A percentile compares a stretch with the other conserved stretches of the same genome.
These are phyloP conservation scores for Suncus etruscus DNA, from an alignment of 2,113 vertebrate genomes.

Conservation along the genomic window DNA sequence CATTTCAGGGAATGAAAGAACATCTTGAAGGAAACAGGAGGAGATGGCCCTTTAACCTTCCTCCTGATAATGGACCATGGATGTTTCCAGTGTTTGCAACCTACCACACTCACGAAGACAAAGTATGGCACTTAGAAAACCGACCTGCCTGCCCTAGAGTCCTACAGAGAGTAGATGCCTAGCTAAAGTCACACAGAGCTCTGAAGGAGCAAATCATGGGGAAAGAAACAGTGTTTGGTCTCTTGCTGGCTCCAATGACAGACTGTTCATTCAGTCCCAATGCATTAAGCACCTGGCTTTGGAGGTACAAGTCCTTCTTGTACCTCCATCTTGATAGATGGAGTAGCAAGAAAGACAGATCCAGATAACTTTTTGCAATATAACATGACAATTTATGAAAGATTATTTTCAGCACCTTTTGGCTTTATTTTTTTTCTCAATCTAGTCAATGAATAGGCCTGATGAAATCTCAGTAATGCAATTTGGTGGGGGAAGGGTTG, in stretches of 20 bases:
- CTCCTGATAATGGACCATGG: background rate
- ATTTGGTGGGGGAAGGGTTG: background rate
- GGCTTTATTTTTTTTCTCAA: background rate
- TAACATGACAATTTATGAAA: background rate
- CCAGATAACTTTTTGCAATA: background rate
- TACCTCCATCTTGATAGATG: too few relatives aligned
- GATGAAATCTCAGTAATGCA: background rate
- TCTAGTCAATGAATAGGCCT: background rate
- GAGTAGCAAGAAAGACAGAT: background rate
- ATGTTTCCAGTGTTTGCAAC: background rate
- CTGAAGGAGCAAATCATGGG: background rate
- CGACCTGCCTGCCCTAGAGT: background rate
- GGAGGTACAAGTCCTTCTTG: background rate
- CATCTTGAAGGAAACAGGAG: conserved; percentile 32
- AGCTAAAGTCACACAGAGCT: background rate
- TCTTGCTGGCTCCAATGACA: background rate
- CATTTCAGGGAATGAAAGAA: conserved; percentile 69
- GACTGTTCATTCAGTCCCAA: background rate
- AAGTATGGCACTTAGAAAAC: background rate
- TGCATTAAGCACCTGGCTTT: background rate
- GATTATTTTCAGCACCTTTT: background rate
- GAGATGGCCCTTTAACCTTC: conserved; percentile 22
- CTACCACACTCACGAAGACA: background rate
- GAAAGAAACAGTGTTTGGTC: background rate
- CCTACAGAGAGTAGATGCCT: background rate